These are phyloP conservation scores for Microchirus variegatus DNA, from an alignment of 2,797 vertebrate genomes.

Conservation along the genomic window DNA sequence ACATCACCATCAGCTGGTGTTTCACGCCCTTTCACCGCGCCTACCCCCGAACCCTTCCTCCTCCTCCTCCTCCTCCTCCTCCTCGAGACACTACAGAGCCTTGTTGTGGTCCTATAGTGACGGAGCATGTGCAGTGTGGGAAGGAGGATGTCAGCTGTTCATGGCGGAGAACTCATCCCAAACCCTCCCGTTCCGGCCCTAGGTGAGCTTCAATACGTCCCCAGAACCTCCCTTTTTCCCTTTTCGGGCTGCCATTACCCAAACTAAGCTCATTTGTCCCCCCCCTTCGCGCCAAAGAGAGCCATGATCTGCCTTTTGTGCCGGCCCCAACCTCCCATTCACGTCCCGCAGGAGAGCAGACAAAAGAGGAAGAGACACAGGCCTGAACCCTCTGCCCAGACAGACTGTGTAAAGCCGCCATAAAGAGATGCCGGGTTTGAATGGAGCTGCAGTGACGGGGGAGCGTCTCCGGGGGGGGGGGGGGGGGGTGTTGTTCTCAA, in stretches of 20 bases:
- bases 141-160: slow-evolving; percentile 72
- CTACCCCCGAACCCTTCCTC: slow-evolving; percentile 8
- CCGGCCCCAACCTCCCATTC: slow-evolving; percentile 73
- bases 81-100: slow-evolving; percentile 31
- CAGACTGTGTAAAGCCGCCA: slow-evolving; percentile 73
- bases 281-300: slow-evolving; percentile 77
- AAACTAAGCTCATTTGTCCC: slow-evolving; percentile 81
- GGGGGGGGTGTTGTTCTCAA: slow-evolving; percentile 29
- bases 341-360: slow-evolving; percentile 73
- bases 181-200: slow-evolving; percentile 66
- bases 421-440: slow-evolving; percentile 70
- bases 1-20: slow-evolving; percentile 56
- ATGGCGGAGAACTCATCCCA: slow-evolving; percentile 55
- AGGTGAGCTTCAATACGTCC: slow-evolving; percentile 73
- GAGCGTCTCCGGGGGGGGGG: slow-evolving; percentile 38
- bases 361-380: slow-evolving; percentile 78
- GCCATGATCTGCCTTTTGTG: slow-evolving; percentile 83
- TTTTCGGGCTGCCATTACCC: slow-evolving; percentile 75
- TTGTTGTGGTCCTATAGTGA: slow-evolving; percentile 62
- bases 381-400: slow-evolving; percentile 78
- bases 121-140: slow-evolving; percentile 66
- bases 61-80: slow-evolving; percentile 17
- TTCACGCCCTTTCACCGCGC: slow-evolving; percentile 25
- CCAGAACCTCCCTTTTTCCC: slow-evolving; percentile 69
- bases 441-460: slow-evolving; percentile 47